Evolutionary conservation across 2,888 invertebrate species (phyloP).

Genomic region (Lampropteryx suffumata): DNA sequence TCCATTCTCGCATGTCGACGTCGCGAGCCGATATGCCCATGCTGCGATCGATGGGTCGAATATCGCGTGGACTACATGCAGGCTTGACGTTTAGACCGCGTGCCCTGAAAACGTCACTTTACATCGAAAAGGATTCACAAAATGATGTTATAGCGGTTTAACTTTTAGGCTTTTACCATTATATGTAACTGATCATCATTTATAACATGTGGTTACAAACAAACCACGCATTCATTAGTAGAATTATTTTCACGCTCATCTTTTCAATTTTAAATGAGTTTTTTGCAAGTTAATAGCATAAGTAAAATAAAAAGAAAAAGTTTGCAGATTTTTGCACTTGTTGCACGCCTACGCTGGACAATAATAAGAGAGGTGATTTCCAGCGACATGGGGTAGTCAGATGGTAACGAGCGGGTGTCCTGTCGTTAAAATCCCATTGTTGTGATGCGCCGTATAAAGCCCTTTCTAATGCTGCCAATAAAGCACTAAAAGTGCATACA

Average conservation of each 20-base stretch:
- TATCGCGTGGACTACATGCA: conserved; percentile 36
- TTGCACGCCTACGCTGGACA: conserved; percentile 57
- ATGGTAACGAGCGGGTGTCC: conserved; percentile 63
- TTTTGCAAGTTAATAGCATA: conserved; percentile 15
- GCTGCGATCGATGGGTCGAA: conserved; percentile 35
- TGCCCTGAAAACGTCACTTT: conserved; percentile 45
- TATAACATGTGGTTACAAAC: conserved; percentile 36
- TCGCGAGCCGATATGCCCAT: conserved; percentile 35
- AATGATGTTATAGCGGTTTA: conserved; percentile 23
- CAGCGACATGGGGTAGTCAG: conserved; percentile 58
- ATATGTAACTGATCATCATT: conserved; percentile 46
- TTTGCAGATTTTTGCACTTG: conserved; percentile 55
- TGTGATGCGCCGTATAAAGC: conserved; percentile 68
- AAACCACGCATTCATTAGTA: conserved; percentile 29
- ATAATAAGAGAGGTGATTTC: conserved; percentile 65
- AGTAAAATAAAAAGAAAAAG: conserved; percentile 26
- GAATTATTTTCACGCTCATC: conserved; percentile 22
- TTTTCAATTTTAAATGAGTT: conserved; percentile 24
- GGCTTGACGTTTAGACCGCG: conserved; percentile 48
- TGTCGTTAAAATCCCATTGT: conserved; percentile 72
- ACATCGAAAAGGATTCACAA: conserved; percentile 26
- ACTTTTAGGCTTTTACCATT: conserved; percentile 24
- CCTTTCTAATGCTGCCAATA: conserved; percentile 70
- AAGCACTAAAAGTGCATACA: conserved; percentile 66
- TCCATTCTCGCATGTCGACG: conserved; percentile 56